Base-by-base conservation (phyloP, 1,140 invertebrate genomes). In the Adoxophyes honmai region DNA sequence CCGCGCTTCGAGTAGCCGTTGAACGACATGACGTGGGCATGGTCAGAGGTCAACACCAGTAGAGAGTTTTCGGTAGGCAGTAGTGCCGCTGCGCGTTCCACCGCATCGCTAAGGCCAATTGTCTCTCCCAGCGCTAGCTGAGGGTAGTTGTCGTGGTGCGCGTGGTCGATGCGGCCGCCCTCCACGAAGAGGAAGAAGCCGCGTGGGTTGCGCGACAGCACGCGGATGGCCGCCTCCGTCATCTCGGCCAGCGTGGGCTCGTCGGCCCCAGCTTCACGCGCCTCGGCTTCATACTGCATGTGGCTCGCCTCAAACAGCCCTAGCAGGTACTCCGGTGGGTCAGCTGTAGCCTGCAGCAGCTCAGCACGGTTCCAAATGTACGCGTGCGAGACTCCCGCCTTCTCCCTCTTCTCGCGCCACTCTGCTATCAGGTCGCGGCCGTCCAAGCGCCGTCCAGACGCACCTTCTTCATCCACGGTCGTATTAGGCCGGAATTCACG, bases 1-100 rank as follows among this genome's bases (percentile, higher is more conserved):
- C 92, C 92, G 69, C 60, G 78, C 71, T 62, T 71, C 10, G 92
- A 89, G 73, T 88, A 87, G 0, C 94, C 94, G 52, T 93, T 93
- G 57, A 95, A 89, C 13, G 93, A 93, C 71, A 95, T 86, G 6
- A 94, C 93, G 68, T 95, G 94, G 1, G 93, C 92, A 78, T 95
- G 94, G 80, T 95, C 94, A 0, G 94, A 91, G 0, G 94, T 95
- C 6, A 95, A 92, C 1, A 95, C 91, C 1, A 95, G 90, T 4
- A 95, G 86, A 0, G 94, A 95, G 52, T 95, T 94, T 1, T 91
- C 89, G 34, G 90, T 90, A 59, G 92, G 90, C n/a, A 93, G 92
- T 1, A 93, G 15, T 0, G 94, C 94, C 78, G 95, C 94, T 70
- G 94, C 93, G 9, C 95, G 75, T 0, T 94, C 93, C 44, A 93